Base-by-base conservation (phyloP, 2,888 invertebrate species). In the Capitulum mitella region DNA sequence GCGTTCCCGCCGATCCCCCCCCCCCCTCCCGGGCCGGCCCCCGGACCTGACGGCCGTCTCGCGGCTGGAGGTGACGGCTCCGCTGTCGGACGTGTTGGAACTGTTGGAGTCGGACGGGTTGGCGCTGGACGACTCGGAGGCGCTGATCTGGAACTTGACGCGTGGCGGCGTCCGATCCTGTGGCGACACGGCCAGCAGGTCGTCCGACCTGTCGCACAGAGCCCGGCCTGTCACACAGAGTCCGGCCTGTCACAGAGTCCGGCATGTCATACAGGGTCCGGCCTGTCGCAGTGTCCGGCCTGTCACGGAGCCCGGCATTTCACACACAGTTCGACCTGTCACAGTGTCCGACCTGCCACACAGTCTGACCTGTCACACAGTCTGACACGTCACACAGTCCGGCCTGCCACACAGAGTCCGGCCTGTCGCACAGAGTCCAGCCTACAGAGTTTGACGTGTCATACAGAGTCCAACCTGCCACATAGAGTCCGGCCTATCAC, bases 71-170 rank as follows among this genome's bases (percentile, higher is more conserved):
- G 43, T 43, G 51, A 29, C 19, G 91, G 83, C 93, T 86, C 34
- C 78, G 43, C 48, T 37, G 29, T 78, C 58, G 22, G 70, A 46
- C 46, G 77, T 54, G 58, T 79, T 84, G 1, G 86, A 85, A 82
- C 86, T 86, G 82, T 86, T 87, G 80, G 87, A 87, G 79, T 89
- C 89, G 0, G 87, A 87, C 3, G 88, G 88, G 83, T 87, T 88
- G 16, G 85, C 84, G 58, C 80, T 83, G 79, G 48, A 46, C 26
- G 58, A 40, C 37, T 70, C 75, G 26, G 74, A 74, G 12, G 32
- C 51, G 37, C 48, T 48, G 14, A 48, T 46, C 5, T 37, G 26
- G 37, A 78, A 78, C 48, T 61, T 6, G 19, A 78, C 76, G 26
- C 79, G 79, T 12, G 79, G 48, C 78, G 76, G 43, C 16, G 79